Percentiles rank a stretch among this genome's conserved stretches.
Conservation (phyloP, 2,888 invertebrate species). For the Griposia aprilina region DNA sequence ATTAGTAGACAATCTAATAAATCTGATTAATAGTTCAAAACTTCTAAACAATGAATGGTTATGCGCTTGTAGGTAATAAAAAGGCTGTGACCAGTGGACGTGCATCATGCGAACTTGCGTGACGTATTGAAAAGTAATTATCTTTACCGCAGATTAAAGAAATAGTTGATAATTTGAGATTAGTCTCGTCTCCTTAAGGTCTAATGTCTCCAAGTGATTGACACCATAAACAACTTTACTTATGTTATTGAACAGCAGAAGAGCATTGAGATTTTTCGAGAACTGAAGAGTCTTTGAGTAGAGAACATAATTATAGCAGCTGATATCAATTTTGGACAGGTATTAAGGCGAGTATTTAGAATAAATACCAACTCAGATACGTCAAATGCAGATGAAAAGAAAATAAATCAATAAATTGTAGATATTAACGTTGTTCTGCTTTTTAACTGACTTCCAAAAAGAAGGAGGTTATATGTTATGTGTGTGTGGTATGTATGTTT, state of each 20-base stretch:
- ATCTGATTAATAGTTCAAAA: neutral
- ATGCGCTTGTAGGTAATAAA: neutral
- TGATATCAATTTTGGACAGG: neutral
- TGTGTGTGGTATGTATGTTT: too few species aligned
- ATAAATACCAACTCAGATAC: neutral
- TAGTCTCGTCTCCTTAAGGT: neutral
- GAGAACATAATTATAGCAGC: neutral
- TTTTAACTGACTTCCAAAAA: too few species aligned
- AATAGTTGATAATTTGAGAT: neutral
- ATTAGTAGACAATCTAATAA: neutral
- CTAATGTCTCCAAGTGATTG: neutral
- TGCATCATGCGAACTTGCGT: conserved; percentile 45
- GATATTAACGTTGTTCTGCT: neutral
- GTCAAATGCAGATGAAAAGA: neutral
- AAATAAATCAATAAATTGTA: neutral
- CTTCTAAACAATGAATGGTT: conserved; percentile 2
- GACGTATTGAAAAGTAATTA: conserved; percentile 7
- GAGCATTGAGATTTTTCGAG: neutral
- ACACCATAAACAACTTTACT: neutral
- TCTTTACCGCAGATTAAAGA: conserved; percentile 8
- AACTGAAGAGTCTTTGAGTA: neutral
- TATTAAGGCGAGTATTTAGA: neutral
- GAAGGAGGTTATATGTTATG: too few species aligned
- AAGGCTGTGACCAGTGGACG: neutral
- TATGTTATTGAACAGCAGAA: neutral